Evolutionary conservation across 2,888 invertebrate species (phyloP).

Genomic region (Melieria omissa): DNA sequence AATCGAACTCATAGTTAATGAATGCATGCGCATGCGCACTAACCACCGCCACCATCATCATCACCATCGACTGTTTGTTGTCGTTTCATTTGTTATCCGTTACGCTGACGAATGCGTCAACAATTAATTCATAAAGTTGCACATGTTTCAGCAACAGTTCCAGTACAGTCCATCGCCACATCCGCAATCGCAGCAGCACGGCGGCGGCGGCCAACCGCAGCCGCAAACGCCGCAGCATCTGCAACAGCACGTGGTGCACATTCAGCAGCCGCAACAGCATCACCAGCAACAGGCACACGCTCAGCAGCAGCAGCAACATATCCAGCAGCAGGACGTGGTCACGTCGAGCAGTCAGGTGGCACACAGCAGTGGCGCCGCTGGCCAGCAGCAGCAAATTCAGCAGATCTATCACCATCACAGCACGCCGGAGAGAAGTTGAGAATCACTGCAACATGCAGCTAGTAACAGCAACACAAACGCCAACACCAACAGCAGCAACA

Average conservation of each 20-base stretch:
- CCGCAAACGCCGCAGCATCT: slow-evolving; percentile 63
- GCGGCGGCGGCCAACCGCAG: slow-evolving; percentile 51
- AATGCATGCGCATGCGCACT: slow-evolving; percentile 17
- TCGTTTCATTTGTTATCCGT: neutral
- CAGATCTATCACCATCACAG: slow-evolving; percentile 67
- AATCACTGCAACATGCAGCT: slow-evolving; percentile 62
- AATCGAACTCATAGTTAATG: neutral
- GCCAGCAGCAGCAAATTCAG: slow-evolving; percentile 49
- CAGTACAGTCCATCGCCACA: slow-evolving; percentile 67
- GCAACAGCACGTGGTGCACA: slow-evolving; percentile 65
- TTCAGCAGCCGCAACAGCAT: slow-evolving; percentile 59
- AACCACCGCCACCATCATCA: too few species aligned
- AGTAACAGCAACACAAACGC: slow-evolving; percentile 51
- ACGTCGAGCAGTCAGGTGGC: slow-evolving; percentile 64
- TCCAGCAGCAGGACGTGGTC: slow-evolving; percentile 64
- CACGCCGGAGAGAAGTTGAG: slow-evolving; percentile 67
- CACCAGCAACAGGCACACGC: slow-evolving; percentile 59
- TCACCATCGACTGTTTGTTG: slow-evolving; percentile 29
- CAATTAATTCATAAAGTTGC: slow-evolving; percentile 64
- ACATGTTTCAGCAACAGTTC: slow-evolving; percentile 67
- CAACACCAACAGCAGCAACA: slow-evolving; percentile 45
- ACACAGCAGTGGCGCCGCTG: slow-evolving; percentile 47
- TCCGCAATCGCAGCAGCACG: slow-evolving; percentile 60
- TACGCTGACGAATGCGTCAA: slow-evolving; percentile 46
- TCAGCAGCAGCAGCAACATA: slow-evolving; percentile 57